These are phyloP conservation scores for Pangasius macronema DNA, from an alignment of 2,797 vertebrate genomes.

Conservation along the genomic window DNA sequence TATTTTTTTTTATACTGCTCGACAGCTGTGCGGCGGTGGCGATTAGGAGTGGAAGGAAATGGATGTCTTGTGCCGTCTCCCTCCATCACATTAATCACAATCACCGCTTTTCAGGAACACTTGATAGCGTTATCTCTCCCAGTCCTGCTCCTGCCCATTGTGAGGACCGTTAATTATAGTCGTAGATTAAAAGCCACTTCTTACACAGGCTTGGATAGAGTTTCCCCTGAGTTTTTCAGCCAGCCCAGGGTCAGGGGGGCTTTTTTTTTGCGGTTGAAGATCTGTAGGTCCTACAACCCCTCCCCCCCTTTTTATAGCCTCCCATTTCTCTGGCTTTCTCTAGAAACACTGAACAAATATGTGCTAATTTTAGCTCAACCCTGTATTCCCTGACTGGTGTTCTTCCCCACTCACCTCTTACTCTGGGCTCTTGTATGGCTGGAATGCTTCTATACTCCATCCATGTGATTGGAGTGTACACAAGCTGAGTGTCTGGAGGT, in stretches of 20 bases:
- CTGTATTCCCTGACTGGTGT: constrained; percentile 30
- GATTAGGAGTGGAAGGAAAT: constrained; percentile 45
- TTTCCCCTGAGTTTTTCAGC: constrained; percentile 28
- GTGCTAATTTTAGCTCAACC: constrained; percentile 61
- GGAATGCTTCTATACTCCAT: constrained; percentile 54
- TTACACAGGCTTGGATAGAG: constrained; percentile 11
- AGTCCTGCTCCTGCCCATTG: constrained; percentile 9
- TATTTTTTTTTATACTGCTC: too few species aligned
- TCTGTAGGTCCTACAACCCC: neutral
- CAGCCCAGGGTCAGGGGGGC: constrained; percentile 4
- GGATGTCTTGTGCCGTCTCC: constrained; percentile 5
- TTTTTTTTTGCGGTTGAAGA: constrained; percentile 30
- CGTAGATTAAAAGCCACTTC: constrained; percentile 13
- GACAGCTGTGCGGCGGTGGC: constrained; percentile 21
- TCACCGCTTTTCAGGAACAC: constrained; percentile 34
- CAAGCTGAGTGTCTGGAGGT: neutral
- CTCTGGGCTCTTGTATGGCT: constrained; percentile 24
- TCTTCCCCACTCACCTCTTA: constrained; percentile 28
- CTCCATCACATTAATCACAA: constrained; percentile 22
- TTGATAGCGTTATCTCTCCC: constrained; percentile 6
- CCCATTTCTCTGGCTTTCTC: constrained; percentile 16
- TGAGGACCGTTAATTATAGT: constrained; percentile 34
- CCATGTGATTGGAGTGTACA: constrained; percentile 11
- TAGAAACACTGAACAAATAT: constrained; percentile 44
- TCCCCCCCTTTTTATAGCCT: neutral